A percentile compares a stretch with the other conserved stretches of the same genome.
Evolutionary conservation across 92 coral and sea anemone genomes (phyloP).

Genomic region (Zoanthus sansibaricus): DNA sequence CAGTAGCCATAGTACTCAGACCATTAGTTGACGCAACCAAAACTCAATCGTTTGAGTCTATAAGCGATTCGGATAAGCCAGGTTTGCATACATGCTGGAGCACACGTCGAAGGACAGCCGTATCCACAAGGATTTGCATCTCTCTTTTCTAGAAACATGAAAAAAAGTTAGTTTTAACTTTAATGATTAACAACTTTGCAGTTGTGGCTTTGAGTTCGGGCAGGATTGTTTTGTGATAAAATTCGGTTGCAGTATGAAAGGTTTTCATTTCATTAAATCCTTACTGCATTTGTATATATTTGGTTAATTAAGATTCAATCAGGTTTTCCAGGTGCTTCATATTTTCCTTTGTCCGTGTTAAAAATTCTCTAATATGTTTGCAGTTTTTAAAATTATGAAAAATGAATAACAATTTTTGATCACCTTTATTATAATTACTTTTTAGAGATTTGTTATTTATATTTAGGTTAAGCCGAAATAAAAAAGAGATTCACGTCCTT

Average conservation of each 20-base stretch:
- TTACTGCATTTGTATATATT: neutral
- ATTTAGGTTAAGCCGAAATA: too few relatives aligned
- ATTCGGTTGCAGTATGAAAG: neutral
- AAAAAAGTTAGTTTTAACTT: neutral
- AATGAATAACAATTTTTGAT: too few relatives aligned
- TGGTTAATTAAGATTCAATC: neutral
- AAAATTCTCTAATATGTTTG: too few relatives aligned
- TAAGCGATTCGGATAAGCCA: too few relatives aligned
- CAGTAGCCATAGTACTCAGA: too few relatives aligned
- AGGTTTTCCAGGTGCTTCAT: neutral
- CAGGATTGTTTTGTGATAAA: neutral
- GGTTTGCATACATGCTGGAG: constrained; percentile 77
- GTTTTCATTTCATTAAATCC: neutral
- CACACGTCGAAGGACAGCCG: constrained; percentile 82
- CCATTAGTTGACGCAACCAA: too few relatives aligned
- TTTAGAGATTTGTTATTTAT: too few relatives aligned
- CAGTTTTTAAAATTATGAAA: too few relatives aligned
- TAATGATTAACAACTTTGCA: neutral
- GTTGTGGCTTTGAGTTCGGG: neutral
- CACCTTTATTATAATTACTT: too few relatives aligned
- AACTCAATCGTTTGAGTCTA: too few relatives aligned
- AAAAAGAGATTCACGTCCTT: too few relatives aligned
- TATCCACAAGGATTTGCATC: constrained; percentile 96
- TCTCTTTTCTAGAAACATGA: constrained; percentile 75
- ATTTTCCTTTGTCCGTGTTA: too few relatives aligned